Base-by-base conservation (phyloP, 2,797 vertebrate species). In the Acropternis orthonyx region DNA sequence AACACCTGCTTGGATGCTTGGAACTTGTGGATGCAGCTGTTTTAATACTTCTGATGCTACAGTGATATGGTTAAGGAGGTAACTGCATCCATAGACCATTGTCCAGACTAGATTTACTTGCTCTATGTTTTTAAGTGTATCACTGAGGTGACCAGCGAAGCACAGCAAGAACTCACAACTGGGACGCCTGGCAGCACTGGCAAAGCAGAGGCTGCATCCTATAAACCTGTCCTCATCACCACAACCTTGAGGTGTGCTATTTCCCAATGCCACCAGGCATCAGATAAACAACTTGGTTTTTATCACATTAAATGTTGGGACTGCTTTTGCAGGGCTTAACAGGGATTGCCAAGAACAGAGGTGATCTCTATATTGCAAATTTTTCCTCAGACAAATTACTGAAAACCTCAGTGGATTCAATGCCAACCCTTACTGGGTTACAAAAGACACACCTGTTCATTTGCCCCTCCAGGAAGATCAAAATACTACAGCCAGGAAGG, bases 51-150 rank as follows among this genome's bases (percentile, higher is more conserved):
- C 62, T 23, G 36, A 78, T 15, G 41, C n/a, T 54, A 18, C n/a
- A 62, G 71, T 4, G 39, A 41, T 6, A n/a, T 0, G 0, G 54
- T 14, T 52, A 21, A n/a, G 69, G 46, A 69, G 21, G 11, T 2
- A 46, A 21, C 23, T 26, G 19, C 0, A 4, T 10, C 13, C 2
- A 2, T 0, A 84, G 54, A 77, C 48, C 39, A 27, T 7, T 12
- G 73, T 4, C 24, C 36, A 81, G 37, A 49, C 13, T 5, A 44
- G 32, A 56, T 54, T 55, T 17, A 75, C 20, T 30, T 58, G 46
- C 30, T 75, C 20, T 10, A 41, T 55, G 36, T 5, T 76, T 71
- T 27, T 13, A 69, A 66, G 59, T 9, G 11, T 17, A 32, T 5
- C 68, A 24, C 19, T 2, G 32, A 92, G 32, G 58, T 6, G 48